Evolutionary conservation across 1,140 invertebrate species (phyloP).

Genomic region (Halesus radiatus): DNA sequence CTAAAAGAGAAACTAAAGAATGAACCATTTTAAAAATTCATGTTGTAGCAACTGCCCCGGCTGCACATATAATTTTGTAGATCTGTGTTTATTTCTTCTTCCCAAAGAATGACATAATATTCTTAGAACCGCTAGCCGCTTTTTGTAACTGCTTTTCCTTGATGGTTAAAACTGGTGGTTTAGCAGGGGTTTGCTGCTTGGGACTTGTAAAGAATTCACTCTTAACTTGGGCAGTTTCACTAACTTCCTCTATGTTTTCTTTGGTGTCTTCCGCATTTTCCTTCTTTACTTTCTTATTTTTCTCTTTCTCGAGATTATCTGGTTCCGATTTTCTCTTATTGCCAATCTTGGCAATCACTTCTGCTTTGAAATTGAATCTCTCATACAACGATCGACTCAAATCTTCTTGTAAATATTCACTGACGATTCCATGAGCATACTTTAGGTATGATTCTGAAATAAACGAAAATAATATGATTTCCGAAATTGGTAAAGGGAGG

Average conservation of each 20-base stretch:
- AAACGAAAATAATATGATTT: too few species aligned
- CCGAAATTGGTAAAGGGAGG: too few species aligned
- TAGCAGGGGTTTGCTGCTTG: constrained; percentile 57
- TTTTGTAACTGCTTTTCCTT: constrained; percentile 82
- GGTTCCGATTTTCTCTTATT: constrained; percentile 74
- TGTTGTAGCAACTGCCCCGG: too few species aligned
- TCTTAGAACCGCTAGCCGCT: constrained; percentile 80
- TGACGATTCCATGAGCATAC: constrained; percentile 79
- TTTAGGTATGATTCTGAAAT: constrained; percentile 75
- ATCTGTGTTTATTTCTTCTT: constrained; percentile 61
- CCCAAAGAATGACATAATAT: constrained; percentile 80
- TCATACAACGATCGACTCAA: constrained; percentile 73
- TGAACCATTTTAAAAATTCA: too few species aligned
- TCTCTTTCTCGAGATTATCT: constrained; percentile 60
- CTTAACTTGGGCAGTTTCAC: constrained; percentile 9
- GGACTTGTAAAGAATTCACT: constrained; percentile 35
- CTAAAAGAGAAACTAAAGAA: too few species aligned
- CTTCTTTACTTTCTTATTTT: constrained; percentile 62
- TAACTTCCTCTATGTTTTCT: too few species aligned
- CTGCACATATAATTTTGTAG: too few species aligned
- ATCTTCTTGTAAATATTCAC: constrained; percentile 79
- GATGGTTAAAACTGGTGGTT: constrained; percentile 68
- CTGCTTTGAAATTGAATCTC: constrained; percentile 74
- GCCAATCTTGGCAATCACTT: constrained; percentile 65
- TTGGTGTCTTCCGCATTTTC: constrained; percentile 38